Conservation (phyloP, 2,888 invertebrate genomes). For the Epicampocera succincta region DNA sequence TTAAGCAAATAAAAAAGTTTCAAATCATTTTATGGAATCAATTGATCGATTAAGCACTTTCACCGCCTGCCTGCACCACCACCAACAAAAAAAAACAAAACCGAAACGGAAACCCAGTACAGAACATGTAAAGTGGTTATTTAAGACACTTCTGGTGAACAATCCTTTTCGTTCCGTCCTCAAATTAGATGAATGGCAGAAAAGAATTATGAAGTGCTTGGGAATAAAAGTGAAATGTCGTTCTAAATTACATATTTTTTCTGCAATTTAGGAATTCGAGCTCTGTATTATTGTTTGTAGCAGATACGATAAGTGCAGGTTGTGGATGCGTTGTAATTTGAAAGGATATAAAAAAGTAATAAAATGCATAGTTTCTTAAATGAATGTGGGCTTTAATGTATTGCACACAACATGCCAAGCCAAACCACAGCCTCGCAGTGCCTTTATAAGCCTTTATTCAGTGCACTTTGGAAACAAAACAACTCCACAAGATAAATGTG, state of each 20-base stretch:
- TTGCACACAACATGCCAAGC: slow-evolving; percentile 44
- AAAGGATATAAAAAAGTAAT: slow-evolving; percentile 34
- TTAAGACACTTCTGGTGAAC: background rate
- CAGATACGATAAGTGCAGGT: background rate
- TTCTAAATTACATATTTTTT: slow-evolving; percentile 27
- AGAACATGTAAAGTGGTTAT: background rate
- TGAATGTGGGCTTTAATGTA: slow-evolving; percentile 36
- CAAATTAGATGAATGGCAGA: slow-evolving; percentile 3
- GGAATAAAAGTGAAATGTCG: slow-evolving; percentile 50
- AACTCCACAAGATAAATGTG: slow-evolving; percentile 22
- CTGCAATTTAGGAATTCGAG: slow-evolving; percentile 2
- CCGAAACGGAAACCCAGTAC: background rate
- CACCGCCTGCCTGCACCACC: no score
- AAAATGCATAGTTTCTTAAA: slow-evolving; percentile 35
- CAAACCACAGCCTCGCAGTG: slow-evolving; percentile 35
- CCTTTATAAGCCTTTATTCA: background rate
- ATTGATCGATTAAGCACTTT: no score
- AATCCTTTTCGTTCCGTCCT: background rate
- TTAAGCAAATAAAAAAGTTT: no score
- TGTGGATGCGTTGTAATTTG: slow-evolving; percentile 27
- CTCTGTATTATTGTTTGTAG: slow-evolving; percentile 21
- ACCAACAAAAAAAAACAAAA: background rate
- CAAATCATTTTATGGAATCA: no score
- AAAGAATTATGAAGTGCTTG: slow-evolving; percentile 36
- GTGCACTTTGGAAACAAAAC: slow-evolving; percentile 20